Base-by-base conservation (phyloP, 2,113 vertebrate species). In the Aegypius monachus region DNA sequence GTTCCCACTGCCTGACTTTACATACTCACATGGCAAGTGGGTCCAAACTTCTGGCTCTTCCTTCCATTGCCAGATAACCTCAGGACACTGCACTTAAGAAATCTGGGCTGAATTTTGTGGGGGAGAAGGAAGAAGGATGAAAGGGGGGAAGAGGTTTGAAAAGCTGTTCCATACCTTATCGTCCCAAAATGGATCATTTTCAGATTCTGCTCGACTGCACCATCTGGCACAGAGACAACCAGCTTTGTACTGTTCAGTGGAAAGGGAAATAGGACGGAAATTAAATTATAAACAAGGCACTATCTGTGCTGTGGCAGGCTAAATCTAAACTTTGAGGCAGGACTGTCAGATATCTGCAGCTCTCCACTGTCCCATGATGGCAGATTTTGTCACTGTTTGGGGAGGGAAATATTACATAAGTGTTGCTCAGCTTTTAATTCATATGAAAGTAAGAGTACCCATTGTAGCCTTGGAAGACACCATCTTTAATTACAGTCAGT, bases 1-100 rank as follows among this genome's bases (percentile, higher is more conserved):
- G 88, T 93, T 97, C 93, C 89, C 94, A 91, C 78, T 93, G 81
- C 88, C 53, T 80, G 58, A 61, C 75, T 96, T 96, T 85, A 84
- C 77, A 81, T 97, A 93, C 90, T 96, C 58, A 61, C 18, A 65
- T 26, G 78, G 70, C 78, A 66, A 72, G 70, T 79, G 73, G 40
- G 42, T 85, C 83, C 65, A 72, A 80, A 79, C 43, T 91, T 63
- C 40, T 45, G 66, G 48, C 3, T 6, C 71, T 89, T 85, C 52
- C 73, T 95, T 68, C 42, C 38, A 70, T 58, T 93, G 78, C 82
- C 63, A 74, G 10, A 61, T 88, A 71, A 71, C 53, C 43, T 82
- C 22, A 42, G 90, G 62, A 86, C 47, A 38, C 16, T 22, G 56
- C 5, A 5, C 6, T 75, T 36, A 14, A 68, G 58, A 89, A 87